Conservation (phyloP, 2,888 invertebrate genomes). For the Aspidapion aeneum region DNA sequence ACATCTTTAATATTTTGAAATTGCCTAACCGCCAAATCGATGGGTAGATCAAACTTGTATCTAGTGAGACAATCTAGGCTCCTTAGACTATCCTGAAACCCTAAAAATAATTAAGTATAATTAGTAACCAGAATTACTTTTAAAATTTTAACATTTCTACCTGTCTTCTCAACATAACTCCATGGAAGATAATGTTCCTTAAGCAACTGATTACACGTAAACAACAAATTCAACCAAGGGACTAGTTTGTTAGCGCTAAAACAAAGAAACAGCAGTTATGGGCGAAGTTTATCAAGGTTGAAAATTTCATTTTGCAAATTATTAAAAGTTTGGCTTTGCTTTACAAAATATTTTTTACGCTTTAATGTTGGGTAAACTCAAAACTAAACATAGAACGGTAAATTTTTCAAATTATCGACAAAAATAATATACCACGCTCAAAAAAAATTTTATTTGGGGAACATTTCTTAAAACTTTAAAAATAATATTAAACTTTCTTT, state of each 20-base stretch:
- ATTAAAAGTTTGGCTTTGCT: too few relatives aligned
- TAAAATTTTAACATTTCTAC: conserved; percentile 45
- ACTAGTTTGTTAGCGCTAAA: conserved; percentile 85
- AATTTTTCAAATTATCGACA: too few relatives aligned
- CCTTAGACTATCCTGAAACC: conserved; percentile 92
- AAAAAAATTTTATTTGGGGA: too few relatives aligned
- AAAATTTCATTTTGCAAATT: too few relatives aligned
- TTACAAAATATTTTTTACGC: too few relatives aligned
- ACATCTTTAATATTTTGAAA: conserved; percentile 98
- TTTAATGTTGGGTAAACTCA: too few relatives aligned
- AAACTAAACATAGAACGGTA: too few relatives aligned
- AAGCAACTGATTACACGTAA: conserved; percentile 78
- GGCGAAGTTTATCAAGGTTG: not conserved
- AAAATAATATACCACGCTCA: too few relatives aligned
- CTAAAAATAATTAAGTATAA: conserved; percentile 48
- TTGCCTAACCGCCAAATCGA: conserved; percentile 93
- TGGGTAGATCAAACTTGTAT: conserved; percentile 89
- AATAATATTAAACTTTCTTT: too few relatives aligned
- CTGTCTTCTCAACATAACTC: conserved; percentile 94
- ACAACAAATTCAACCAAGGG: conserved; percentile 89
- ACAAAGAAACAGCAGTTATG: conserved; percentile 21
- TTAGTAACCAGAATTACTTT: not conserved
- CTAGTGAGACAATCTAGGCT: conserved; percentile 84
- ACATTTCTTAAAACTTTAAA: too few relatives aligned
- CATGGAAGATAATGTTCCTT: conserved; percentile 82